A percentile compares a stretch with the other conserved stretches of the same genome.
Evolutionary conservation across 2,113 vertebrate genomes (phyloP).

Genomic region (Malurus alboscapulatus): DNA sequence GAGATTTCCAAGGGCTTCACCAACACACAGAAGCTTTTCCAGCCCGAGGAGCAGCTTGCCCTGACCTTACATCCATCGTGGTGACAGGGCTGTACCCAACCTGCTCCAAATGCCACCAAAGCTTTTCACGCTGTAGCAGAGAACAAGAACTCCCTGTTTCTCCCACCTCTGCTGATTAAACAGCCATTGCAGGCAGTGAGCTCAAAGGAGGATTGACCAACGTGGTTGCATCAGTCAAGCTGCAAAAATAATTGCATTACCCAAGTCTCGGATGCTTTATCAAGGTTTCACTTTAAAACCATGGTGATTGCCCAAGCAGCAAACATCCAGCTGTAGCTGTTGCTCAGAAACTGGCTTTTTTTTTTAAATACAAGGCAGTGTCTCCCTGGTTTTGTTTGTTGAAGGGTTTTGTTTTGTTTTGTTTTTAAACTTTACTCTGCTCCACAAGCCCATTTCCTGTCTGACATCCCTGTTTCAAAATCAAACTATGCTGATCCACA

Average conservation of each 20-base stretch:
- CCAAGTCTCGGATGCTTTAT: conserved; percentile 25
- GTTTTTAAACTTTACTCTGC: not conserved
- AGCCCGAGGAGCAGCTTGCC: not conserved
- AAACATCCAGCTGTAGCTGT: not conserved
- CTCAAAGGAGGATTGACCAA: conserved; percentile 24
- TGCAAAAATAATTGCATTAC: conserved; percentile 7
- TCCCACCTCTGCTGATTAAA: not conserved
- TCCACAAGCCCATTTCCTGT: not conserved
- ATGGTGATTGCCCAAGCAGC: not conserved
- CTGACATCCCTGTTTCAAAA: not conserved
- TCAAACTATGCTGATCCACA: not conserved
- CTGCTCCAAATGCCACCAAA: not conserved
- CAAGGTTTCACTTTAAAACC: not conserved
- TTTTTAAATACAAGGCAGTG: not conserved
- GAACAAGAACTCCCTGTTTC: not conserved
- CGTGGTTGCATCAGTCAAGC: not conserved
- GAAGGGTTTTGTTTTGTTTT: not conserved
- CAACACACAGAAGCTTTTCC: not conserved
- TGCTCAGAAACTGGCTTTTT: not conserved
- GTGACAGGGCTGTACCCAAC: not conserved
- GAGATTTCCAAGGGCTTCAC: not conserved
- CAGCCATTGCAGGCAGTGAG: not conserved
- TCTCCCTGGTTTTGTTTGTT: not conserved
- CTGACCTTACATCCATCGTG: rapidly evolving
- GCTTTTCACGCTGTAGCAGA: not conserved